Conservation (phyloP, 2,888 invertebrate genomes). For the Pseudococcus viburni region DNA sequence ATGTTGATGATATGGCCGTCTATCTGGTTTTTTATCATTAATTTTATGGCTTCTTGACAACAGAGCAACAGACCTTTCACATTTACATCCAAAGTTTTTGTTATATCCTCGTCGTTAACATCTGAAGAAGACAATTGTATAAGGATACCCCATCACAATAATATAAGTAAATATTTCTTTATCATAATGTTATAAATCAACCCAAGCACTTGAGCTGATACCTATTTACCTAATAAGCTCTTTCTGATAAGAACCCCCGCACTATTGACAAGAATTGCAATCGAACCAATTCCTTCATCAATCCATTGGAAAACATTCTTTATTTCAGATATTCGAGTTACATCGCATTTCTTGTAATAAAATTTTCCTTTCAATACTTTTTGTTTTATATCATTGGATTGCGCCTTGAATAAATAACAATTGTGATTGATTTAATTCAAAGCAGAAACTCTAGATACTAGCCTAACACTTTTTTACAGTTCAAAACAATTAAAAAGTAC, state of each 20-base stretch:
- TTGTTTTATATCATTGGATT: neutral
- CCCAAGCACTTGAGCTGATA: no score
- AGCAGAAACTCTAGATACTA: neutral
- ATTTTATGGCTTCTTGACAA: constrained; percentile 45
- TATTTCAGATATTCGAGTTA: constrained; percentile 26
- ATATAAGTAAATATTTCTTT: neutral
- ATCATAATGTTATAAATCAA: neutral
- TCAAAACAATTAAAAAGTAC: no score
- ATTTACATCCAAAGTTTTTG: constrained; percentile 55
- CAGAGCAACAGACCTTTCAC: constrained; percentile 55
- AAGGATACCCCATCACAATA: no score
- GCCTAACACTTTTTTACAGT: no score
- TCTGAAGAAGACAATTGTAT: constrained; percentile 23
- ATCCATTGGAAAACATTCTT: constrained; percentile 25
- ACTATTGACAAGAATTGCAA: constrained; percentile 52
- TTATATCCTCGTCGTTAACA: constrained; percentile 21
- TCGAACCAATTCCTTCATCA: neutral
- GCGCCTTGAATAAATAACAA: neutral
- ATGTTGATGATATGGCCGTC: constrained; percentile 60
- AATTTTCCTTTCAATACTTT: constrained; percentile 20
- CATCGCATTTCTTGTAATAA: constrained; percentile 55
- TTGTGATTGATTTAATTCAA: neutral
- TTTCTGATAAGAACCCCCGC: constrained; percentile 51
- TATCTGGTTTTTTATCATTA: constrained; percentile 46
- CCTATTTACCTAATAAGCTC: constrained; percentile 48